Evolutionary conservation across 2,888 invertebrate genomes (phyloP), one percentile per base, ranked within the genome.

Genomic region (Steinernema hermaphroditum): DNA sequence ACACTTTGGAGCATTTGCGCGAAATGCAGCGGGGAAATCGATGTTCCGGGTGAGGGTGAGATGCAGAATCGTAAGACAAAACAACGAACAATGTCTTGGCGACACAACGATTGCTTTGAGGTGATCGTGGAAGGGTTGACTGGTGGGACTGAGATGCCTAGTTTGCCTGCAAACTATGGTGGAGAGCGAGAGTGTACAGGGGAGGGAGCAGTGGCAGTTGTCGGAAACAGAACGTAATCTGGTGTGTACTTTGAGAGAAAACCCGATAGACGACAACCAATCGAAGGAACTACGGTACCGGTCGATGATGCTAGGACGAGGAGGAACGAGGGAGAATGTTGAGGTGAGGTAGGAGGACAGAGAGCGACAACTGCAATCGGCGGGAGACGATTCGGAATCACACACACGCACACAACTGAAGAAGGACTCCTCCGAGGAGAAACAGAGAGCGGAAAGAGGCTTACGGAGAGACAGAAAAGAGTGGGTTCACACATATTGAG

Each of bases 71-170:
- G 62, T 62, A 62, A 62, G 62, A 62, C 62, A 62, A 62, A 62
- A 62, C 62, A 62, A 62, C 16, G 62, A 62, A 62, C 62, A 62
- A 62, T 62, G 62, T 62, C 62, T 62, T 32, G 32, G 16, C 62
- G 62, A 62, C 62, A 62, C 62, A 62, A 46, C 62, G 62, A 62
- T 62, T 62, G 62, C 62, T 62, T 34, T 62, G 62, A 62, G 62
- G 62, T 62, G 62, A 29, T 29, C 9, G 46, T 46, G 46, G 6
- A 16, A 16, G 46, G 46, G 4, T 24, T 22, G 22, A 27, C 54
- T 54, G 62, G 37, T 29, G 16, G 12, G 62, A 29, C 16, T 62
- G 46, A 46, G 16, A 29, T 62, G 62, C 62, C 62, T 62, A 62
- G 62, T 62, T 62, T 62, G 62, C 62, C 62, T 62, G 62, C 62